Conservation (phyloP, 2,888 invertebrate species). For the Epirrhoe tristata region DNA sequence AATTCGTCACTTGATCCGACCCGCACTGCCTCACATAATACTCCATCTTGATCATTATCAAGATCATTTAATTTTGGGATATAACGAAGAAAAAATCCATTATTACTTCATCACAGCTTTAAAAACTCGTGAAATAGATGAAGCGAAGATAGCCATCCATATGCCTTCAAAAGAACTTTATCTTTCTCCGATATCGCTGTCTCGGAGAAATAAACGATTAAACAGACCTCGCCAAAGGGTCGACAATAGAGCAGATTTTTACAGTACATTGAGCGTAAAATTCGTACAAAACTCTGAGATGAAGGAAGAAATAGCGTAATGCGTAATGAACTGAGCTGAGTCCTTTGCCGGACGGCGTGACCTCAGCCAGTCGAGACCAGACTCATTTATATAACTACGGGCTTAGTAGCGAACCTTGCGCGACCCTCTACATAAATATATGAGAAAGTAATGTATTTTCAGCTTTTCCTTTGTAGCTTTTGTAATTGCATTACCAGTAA, state of each 20-base stretch:
- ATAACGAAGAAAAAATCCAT: slow-evolving; percentile 12
- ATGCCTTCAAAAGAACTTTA: slow-evolving; percentile 31
- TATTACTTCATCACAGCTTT: slow-evolving; percentile 9
- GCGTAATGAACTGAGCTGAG: slow-evolving; percentile 66
- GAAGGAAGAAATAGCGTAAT: slow-evolving; percentile 57
- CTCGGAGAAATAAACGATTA: slow-evolving; percentile 52
- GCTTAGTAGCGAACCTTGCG: slow-evolving; percentile 45
- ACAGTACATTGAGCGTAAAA: slow-evolving; percentile 65
- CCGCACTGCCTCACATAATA: slow-evolving; percentile 64
- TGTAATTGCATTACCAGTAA: slow-evolving; percentile 49
- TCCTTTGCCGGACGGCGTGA: slow-evolving; percentile 52
- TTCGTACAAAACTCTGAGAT: slow-evolving; percentile 50
- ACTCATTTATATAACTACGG: slow-evolving; percentile 46
- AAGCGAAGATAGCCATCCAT: slow-evolving; percentile 22
- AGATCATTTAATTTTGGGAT: slow-evolving; percentile 45
- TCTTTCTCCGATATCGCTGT: slow-evolving; percentile 40
- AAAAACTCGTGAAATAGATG: slow-evolving; percentile 25
- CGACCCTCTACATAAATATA: slow-evolving; percentile 41
- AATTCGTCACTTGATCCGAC: slow-evolving; percentile 81
- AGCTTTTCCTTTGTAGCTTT: slow-evolving; percentile 46
- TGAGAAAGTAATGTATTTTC: slow-evolving; percentile 46
- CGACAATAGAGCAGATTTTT: slow-evolving; percentile 57
- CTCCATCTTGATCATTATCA: slow-evolving; percentile 37
- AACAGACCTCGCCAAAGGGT: slow-evolving; percentile 47
- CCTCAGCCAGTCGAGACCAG: slow-evolving; percentile 46